Base-by-base conservation (phyloP, 30 jellyfish, hydroid and myxozoan species). In the Aurelia sp. region DNA sequence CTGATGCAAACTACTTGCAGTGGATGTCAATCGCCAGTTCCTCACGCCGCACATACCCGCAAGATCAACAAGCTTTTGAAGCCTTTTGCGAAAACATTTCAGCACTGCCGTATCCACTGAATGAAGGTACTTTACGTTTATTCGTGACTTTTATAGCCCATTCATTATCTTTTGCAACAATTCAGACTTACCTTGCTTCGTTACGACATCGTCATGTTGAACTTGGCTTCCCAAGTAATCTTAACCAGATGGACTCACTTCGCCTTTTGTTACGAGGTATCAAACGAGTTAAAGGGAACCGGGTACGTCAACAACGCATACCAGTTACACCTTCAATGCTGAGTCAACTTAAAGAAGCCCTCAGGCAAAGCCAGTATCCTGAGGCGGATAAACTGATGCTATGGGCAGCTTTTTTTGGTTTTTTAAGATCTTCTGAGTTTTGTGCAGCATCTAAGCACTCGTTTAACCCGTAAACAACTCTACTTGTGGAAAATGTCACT, bases 391-490 rank as follows among this genome's bases (percentile, higher is more conserved):
- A 74, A 0, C n/a, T 30, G n/a, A 70, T 70, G 81, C 63, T 70
- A 8, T 27, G 64, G 81, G 81, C 81, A 40, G 81, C 81, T 8
- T 70, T 70, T 38, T 10, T 5, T 22, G 81, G 65, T 5, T 70
- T 70, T 57, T 27, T 74, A 18, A 59, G 86, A 5, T 74, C 86
- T 11, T 74, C 86, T 52, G 86, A 40, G 52, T 52, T n/a, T 57
- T 57, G 51, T 12, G 13, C 74, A 20, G 47, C 86, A 33, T 1
- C 30, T 3, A 47, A n/a, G 74, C 67, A 19, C 16, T 24, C 18
- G 2, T 52, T 18, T 57, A 75, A 0, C 11, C 48, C 33, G 8
- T 2, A 5, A 10, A n/a, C 73, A 7, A 41, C 74, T 0, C 30
- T 74, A 74, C 74, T 74, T 8, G 47, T 74, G 5, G 24, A 33